A percentile compares a stretch with the other conserved stretches of the same genome.
phyloP scores from a whole-genome alignment of 1,140 invertebrate species.

The Ptiloglossa arizonensis region DNA sequence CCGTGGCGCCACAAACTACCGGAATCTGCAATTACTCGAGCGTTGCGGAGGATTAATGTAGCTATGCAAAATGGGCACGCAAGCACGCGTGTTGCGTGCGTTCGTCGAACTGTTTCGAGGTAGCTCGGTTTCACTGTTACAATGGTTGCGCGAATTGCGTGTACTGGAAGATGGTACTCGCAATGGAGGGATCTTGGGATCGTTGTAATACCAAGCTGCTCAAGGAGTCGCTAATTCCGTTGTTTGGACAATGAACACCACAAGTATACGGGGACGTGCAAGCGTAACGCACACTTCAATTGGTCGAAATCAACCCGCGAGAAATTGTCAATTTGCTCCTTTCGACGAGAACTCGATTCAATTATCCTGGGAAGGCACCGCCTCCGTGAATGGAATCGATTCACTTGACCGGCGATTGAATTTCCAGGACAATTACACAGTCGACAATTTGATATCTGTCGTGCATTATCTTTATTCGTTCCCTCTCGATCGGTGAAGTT shows the following conservation, averaged over 20 bases:
- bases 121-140: slow-evolving; percentile 14
- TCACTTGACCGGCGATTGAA: slow-evolving; percentile 38
- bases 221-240: slow-evolving; percentile 14
- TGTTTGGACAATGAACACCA: slow-evolving; percentile 13
- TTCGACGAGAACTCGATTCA: slow-evolving; percentile 35
- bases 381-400: slow-evolving; percentile 27
- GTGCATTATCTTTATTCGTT: neutral
- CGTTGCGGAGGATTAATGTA: slow-evolving; percentile 11
- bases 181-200: no score
- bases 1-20: slow-evolving; percentile 20
- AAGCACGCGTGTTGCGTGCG: neutral
- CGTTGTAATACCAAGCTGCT: neutral
- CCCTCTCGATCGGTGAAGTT: neutral
- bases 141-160: neutral
- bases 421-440: slow-evolving; percentile 21
- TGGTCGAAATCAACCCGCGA: slow-evolving; percentile 32
- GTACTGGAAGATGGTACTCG: neutral
- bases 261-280: slow-evolving; percentile 2
- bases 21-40: slow-evolving; percentile 12
- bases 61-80: slow-evolving; percentile 17
- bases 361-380: neutral
- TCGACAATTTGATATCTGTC: slow-evolving; percentile 2
- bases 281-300: slow-evolving; percentile 24
- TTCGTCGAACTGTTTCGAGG: neutral
- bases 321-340: slow-evolving; percentile 52